A percentile compares a stretch with the other conserved stretches of the same genome.
Evolutionary conservation across 1,140 invertebrate species (phyloP).

Genomic region (Drosophila kanapiae): DNA sequence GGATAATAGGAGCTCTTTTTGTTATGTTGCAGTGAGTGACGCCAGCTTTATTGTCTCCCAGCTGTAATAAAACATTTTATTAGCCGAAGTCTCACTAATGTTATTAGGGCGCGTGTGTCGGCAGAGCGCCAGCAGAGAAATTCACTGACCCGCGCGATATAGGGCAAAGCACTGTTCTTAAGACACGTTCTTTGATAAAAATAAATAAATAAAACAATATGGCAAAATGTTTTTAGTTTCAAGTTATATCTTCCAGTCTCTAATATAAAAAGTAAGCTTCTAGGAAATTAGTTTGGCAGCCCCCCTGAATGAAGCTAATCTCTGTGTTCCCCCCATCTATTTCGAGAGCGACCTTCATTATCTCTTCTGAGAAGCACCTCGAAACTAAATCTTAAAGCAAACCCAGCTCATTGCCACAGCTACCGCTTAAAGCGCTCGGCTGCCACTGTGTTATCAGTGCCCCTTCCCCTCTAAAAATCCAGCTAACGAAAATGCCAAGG

Average conservation of each 20-base stretch:
- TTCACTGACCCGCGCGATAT: no score
- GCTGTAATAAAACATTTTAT: not conserved
- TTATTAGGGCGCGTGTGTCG: no score
- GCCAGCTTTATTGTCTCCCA: not conserved
- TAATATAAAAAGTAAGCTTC: not conserved
- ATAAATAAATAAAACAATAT: not conserved
- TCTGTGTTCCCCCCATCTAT: not conserved
- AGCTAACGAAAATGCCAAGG: conserved; percentile 49
- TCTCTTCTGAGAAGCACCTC: conserved; percentile 19
- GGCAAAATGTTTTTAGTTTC: not conserved
- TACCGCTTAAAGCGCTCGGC: conserved; percentile 17
- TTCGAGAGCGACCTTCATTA: conserved; percentile 30
- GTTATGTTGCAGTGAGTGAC: not conserved
- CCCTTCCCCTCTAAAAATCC: not conserved
- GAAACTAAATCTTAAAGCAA: conserved; percentile 32
- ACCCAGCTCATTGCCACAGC: conserved; percentile 18
- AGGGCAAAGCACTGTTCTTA: no score
- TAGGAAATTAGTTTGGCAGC: not conserved
- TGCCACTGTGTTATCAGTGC: conserved; percentile 24
- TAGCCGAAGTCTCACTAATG: no score
- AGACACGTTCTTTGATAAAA: not conserved
- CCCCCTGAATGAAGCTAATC: conserved; percentile 1
- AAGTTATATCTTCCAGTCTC: not conserved
- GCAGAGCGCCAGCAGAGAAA: no score
- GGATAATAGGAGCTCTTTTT: no score